Percentiles rank a stretch among this genome's conserved stretches.
Evolutionary conservation across 2,888 invertebrate genomes (phyloP).

Genomic region (Leucoptera coffeella): DNA sequence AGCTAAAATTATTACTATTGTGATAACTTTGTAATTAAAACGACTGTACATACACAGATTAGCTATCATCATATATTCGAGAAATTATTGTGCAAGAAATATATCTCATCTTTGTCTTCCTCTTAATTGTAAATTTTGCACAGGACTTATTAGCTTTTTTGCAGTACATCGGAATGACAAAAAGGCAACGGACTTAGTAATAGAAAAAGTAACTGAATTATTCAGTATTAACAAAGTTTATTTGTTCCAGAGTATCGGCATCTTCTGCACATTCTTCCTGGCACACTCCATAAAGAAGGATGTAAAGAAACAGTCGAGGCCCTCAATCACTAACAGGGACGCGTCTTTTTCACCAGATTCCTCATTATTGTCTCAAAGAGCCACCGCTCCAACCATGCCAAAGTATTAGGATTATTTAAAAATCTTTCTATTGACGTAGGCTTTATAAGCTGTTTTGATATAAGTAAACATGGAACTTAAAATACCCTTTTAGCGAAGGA

Average conservation of each 20-base stretch:
- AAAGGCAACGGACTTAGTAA: not conserved
- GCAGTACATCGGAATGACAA: not conserved
- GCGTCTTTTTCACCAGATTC: constrained; percentile 31
- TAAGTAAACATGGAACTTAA: too few relatives aligned
- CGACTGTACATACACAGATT: too few relatives aligned
- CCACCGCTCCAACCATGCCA: constrained; percentile 31
- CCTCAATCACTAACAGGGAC: constrained; percentile 24
- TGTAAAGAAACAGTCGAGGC: constrained; percentile 40
- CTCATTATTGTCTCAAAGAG: constrained; percentile 26
- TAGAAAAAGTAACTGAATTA: not conserved
- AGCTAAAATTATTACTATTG: too few relatives aligned
- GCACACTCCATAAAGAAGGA: constrained; percentile 39
- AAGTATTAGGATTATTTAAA: constrained; percentile 42
- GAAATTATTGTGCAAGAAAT: too few relatives aligned
- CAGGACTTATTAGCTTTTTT: not conserved
- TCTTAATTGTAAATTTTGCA: not conserved
- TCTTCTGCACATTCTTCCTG: constrained; percentile 49
- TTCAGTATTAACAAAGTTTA: not conserved
- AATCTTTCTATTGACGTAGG: too few relatives aligned
- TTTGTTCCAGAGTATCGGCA: constrained; percentile 39
- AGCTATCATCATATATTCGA: too few relatives aligned
- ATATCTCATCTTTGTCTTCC: too few relatives aligned
- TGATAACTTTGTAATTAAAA: too few relatives aligned
- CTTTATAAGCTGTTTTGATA: too few relatives aligned
- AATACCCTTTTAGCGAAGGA: too few relatives aligned